These are phyloP conservation scores for Cnemophilus loriae DNA, from an alignment of 2,113 vertebrate genomes.

Conservation along the genomic window DNA sequence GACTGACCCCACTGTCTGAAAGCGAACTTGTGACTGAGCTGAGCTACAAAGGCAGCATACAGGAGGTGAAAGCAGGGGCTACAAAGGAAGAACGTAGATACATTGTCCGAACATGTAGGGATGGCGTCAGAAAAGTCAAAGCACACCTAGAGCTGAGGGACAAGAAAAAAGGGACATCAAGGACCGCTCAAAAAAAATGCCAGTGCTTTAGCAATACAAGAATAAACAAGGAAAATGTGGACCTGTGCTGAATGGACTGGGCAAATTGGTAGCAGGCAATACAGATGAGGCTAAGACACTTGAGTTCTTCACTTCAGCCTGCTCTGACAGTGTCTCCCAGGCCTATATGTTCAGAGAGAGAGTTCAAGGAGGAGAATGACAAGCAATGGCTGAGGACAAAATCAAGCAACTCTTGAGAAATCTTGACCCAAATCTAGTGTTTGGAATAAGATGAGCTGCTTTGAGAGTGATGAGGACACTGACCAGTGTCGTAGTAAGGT, in stretches of 20 bases:
- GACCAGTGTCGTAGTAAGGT: background rate
- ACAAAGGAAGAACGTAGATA: background rate
- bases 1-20: background rate
- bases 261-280: background rate
- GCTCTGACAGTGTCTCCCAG: background rate
- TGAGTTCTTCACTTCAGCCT: background rate
- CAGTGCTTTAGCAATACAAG: background rate
- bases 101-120: background rate
- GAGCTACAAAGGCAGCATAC: background rate
- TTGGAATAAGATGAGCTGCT: background rate
- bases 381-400: background rate
- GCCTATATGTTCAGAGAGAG: background rate
- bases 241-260: background rate
- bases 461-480: background rate
- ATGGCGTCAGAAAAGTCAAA: background rate
- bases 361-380: background rate
- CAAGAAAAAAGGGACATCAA: background rate
- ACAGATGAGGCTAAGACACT: background rate
- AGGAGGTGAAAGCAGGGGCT: background rate
- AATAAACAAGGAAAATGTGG: background rate
- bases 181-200: accelerated
- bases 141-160: background rate
- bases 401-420: background rate
- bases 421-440: background rate
- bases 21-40: background rate